These are phyloP conservation scores for Chloropsis cyanopogon DNA, from an alignment of 2,113 vertebrate species.

Conservation along the genomic window DNA sequence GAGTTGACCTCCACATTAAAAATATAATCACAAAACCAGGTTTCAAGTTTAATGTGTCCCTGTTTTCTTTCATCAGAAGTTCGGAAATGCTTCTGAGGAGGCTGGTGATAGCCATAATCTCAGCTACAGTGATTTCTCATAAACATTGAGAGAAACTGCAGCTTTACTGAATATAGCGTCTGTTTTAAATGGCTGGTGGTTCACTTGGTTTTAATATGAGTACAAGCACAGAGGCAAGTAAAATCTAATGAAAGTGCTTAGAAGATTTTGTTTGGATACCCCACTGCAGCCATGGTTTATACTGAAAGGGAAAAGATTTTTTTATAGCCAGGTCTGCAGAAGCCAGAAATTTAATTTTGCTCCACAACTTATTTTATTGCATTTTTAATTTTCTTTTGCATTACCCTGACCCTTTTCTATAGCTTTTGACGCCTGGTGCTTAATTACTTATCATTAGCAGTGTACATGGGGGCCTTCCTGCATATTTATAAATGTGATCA, in stretches of 20 bases:
- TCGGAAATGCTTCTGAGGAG: constrained; percentile 43
- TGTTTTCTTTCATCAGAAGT: constrained; percentile 42
- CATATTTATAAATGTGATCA: constrained; percentile 85
- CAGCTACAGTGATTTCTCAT: constrained; percentile 17
- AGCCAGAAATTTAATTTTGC: constrained; percentile 77
- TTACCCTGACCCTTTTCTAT: constrained; percentile 80
- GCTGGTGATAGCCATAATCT: constrained; percentile 47
- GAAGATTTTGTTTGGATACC: constrained; percentile 60
- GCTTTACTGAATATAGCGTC: constrained; percentile 33
- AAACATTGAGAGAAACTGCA: constrained; percentile 12
- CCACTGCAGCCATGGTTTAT: constrained; percentile 14
- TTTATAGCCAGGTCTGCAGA: constrained; percentile 58
- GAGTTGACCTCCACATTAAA: not conserved
- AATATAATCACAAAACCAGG: not conserved
- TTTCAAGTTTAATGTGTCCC: not conserved
- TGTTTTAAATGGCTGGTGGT: constrained; percentile 55
- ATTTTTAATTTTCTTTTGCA: constrained; percentile 81
- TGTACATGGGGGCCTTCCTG: constrained; percentile 80
- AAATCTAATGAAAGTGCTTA: constrained; percentile 58
- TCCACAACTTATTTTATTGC: constrained; percentile 80
- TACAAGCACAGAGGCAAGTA: constrained; percentile 50
- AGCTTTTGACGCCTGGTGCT: constrained; percentile 80
- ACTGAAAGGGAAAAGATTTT: constrained; percentile 38
- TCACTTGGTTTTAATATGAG: constrained; percentile 54
- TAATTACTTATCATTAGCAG: constrained; percentile 87